Percentiles rank a stretch among this genome's conserved stretches.
phyloP scores from a whole-genome alignment of 2,797 vertebrate species.

The Cyprinodon diabolis region DNA sequence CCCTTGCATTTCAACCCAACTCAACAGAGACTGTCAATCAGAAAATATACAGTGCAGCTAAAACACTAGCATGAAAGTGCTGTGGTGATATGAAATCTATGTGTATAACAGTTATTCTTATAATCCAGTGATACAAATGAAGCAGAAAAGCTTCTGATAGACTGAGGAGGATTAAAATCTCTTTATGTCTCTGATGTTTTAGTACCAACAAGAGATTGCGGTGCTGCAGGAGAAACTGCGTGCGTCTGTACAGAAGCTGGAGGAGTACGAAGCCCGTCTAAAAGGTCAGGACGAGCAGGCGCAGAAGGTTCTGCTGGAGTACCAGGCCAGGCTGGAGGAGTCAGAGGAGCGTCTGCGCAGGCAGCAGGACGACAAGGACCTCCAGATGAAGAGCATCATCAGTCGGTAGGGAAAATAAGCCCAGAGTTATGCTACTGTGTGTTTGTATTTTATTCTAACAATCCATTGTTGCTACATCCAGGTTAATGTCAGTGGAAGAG shows the following conservation, averaged over 20 bases:
- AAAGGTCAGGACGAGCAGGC: constrained; percentile 96
- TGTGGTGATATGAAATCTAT: not conserved
- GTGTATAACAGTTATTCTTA: not conserved
- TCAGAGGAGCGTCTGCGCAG: constrained; percentile 92
- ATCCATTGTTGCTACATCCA: constrained; percentile 51
- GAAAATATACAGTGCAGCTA: too few relatives aligned
- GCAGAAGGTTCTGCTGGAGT: constrained; percentile 95
- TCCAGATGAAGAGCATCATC: constrained; percentile 99
- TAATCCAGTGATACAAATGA: constrained; percentile 32
- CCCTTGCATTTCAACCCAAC: not conserved
- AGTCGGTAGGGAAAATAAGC: constrained; percentile 83
- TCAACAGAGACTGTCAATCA: not conserved
- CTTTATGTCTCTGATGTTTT: constrained; percentile 23
- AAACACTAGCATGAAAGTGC: too few relatives aligned
- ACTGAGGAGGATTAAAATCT: constrained; percentile 12
- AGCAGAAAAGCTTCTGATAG: not conserved
- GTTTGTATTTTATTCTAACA: not conserved
- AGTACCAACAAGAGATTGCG: constrained; percentile 93
- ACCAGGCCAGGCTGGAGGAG: constrained; percentile 96
- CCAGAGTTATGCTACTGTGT: not conserved
- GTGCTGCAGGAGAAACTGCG: constrained; percentile 96
- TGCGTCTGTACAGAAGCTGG: constrained; percentile 93
- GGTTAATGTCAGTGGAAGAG: constrained; percentile 98
- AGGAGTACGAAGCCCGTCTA: constrained; percentile 93
- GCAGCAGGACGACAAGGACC: constrained; percentile 97